phyloP scores from a whole-genome alignment of 2,113 vertebrate species.

The Gallinago paraguaiae region DNA sequence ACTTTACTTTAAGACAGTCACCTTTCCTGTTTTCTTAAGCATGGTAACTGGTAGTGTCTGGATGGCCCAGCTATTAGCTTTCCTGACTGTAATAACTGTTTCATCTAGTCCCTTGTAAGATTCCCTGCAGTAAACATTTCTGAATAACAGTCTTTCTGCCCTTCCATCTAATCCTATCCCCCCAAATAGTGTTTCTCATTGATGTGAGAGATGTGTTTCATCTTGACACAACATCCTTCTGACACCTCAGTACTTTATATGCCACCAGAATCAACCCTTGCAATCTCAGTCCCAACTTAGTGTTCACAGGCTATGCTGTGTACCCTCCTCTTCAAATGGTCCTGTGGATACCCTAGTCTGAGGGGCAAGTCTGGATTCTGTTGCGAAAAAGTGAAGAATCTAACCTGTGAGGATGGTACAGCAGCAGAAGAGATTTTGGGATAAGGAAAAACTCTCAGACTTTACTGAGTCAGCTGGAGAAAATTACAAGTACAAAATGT shows the following conservation, averaged over 20 bases:
- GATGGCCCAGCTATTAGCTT: background rate
- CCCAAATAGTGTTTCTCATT: background rate
- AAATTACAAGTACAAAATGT: background rate
- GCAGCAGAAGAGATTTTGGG: background rate
- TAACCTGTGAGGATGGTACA: background rate
- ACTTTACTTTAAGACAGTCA: background rate
- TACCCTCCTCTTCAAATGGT: background rate
- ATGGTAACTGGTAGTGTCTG: background rate
- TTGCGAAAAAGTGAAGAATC: background rate
- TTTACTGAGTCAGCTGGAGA: background rate
- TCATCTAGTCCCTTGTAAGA: background rate
- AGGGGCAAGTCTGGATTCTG: rapidly evolving
- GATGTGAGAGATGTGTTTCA: background rate
- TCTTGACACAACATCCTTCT: background rate
- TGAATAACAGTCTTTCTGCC: background rate
- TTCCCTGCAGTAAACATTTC: background rate
- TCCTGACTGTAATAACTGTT: background rate
- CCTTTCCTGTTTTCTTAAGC: background rate
- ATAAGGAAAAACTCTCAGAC: background rate
- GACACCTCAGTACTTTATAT: background rate
- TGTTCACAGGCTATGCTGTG: background rate
- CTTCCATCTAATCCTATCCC: background rate
- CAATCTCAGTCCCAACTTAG: background rate
- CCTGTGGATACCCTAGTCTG: rapidly evolving
- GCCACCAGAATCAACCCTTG: background rate